These are phyloP conservation scores for Naso thynnoides DNA, from an alignment of 2,797 vertebrate genomes.

Conservation along the genomic window DNA sequence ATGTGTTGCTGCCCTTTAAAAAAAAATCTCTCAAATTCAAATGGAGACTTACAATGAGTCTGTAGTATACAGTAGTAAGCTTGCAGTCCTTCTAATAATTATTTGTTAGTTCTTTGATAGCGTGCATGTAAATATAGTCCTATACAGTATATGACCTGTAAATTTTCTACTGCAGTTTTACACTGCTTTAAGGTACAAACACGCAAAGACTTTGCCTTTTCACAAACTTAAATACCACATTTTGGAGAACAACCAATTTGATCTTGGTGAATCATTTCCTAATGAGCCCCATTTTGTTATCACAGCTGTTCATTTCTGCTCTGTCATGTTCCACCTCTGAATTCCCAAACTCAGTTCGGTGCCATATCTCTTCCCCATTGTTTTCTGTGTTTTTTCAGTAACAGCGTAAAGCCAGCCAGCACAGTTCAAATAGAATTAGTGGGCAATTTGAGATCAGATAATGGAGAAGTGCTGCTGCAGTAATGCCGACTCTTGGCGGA, in stretches of 20 bases:
- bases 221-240: constrained; percentile 19
- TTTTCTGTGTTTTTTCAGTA: constrained; percentile 39
- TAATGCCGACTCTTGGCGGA: constrained; percentile 60
- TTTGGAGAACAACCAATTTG: constrained; percentile 2
- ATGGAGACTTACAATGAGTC: not conserved
- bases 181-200: not conserved
- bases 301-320: constrained; percentile 26
- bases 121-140: not conserved
- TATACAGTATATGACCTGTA: not conserved
- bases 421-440: constrained; percentile 63
- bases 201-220: not conserved
- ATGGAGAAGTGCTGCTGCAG: constrained; percentile 48
- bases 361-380: constrained; percentile 40
- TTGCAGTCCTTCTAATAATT: too few relatives aligned
- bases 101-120: not conserved
- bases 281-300: constrained; percentile 39
- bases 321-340: constrained; percentile 22
- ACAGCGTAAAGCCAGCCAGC: constrained; percentile 29
- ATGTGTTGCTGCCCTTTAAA: not conserved
- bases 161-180: not conserved
- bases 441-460: constrained; percentile 64
- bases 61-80: not conserved
- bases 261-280: constrained; percentile 29
- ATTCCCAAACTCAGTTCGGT: constrained; percentile 17
- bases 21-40: not conserved